A percentile compares a stretch with the other conserved stretches of the same genome.
Evolutionary conservation across 2,113 vertebrate genomes (phyloP).

Genomic region (Ptilonorhynchus violaceus): DNA sequence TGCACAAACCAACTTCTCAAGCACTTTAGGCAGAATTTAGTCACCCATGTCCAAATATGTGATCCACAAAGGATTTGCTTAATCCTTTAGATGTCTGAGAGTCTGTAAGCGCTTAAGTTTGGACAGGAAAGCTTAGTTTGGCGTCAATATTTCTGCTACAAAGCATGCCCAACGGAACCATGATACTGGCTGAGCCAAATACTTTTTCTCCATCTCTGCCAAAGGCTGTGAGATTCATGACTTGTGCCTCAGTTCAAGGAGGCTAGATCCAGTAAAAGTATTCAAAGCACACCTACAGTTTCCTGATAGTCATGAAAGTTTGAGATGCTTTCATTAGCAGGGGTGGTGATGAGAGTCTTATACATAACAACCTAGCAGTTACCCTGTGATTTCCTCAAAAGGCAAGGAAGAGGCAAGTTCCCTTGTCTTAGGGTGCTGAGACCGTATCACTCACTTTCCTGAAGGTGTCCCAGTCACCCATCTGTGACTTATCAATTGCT

Average conservation of each 20-base stretch:
- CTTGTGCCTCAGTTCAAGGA: background rate
- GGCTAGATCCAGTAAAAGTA: background rate
- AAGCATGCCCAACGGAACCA: slow-evolving; percentile 58
- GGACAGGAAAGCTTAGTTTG: slow-evolving; percentile 65
- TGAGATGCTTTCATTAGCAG: background rate
- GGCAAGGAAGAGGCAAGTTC: background rate
- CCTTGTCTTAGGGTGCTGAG: background rate
- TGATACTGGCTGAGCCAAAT: slow-evolving; percentile 51
- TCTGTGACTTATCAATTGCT: background rate
- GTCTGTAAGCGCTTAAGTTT: slow-evolving; percentile 28
- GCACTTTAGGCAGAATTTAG: slow-evolving; percentile 43
- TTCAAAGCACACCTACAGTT: slow-evolving; percentile 1
- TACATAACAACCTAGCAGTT: background rate
- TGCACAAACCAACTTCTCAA: slow-evolving; percentile 50
- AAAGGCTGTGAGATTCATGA: slow-evolving; percentile 13
- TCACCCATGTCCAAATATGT: slow-evolving; percentile 62
- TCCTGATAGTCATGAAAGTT: background rate
- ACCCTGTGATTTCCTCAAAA: background rate
- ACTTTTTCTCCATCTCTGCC: slow-evolving; percentile 32
- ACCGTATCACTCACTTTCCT: background rate
- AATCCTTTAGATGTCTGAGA: slow-evolving; percentile 63
- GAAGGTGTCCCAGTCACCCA: background rate
- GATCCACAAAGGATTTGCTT: slow-evolving; percentile 60
- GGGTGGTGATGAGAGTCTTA: background rate
- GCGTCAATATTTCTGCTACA: slow-evolving; percentile 52